Evolutionary conservation across 2,888 invertebrate genomes (phyloP).

Genomic region (Drosophila incognita): DNA sequence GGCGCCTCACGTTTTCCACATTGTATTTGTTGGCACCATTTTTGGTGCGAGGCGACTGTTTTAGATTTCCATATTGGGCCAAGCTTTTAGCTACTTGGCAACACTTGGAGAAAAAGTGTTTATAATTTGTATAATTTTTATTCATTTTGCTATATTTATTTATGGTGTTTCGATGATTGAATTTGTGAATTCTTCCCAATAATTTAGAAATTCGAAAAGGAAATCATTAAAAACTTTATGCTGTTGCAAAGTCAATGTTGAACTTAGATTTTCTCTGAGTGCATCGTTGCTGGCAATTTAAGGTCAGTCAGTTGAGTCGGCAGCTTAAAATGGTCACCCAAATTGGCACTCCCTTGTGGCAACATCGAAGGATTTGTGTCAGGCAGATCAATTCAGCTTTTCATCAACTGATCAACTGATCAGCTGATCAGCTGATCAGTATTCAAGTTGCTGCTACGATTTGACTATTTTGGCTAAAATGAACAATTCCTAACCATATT

Average conservation of each 20-base stretch:
- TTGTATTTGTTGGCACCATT: constrained; percentile 37
- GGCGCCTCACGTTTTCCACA: constrained; percentile 68
- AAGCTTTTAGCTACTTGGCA: constrained; percentile 13
- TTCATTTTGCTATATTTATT: neutral
- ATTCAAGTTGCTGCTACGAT: constrained; percentile 34
- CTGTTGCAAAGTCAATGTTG: neutral
- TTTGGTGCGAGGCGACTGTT: constrained; percentile 55
- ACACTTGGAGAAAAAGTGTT: neutral
- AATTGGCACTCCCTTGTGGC: constrained; percentile 53
- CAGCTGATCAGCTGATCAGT: constrained; percentile 26
- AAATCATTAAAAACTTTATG: neutral
- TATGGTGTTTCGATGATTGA: neutral
- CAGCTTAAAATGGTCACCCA: neutral
- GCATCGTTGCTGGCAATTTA: neutral
- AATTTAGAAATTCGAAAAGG: constrained; percentile 2
- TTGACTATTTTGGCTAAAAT: constrained; percentile 75
- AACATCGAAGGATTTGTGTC: constrained; percentile 51
- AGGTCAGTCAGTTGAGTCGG: neutral
- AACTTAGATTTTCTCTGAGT: neutral
- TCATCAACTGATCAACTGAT: constrained; percentile 8
- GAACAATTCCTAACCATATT: constrained; percentile 71
- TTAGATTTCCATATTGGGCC: constrained; percentile 66
- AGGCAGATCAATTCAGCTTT: constrained; percentile 30
- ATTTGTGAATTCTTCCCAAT: constrained; percentile 5
- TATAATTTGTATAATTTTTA: neutral